Evolutionary conservation across 2,113 vertebrate species (phyloP).

Genomic region (Chloropsis hardwickii): DNA sequence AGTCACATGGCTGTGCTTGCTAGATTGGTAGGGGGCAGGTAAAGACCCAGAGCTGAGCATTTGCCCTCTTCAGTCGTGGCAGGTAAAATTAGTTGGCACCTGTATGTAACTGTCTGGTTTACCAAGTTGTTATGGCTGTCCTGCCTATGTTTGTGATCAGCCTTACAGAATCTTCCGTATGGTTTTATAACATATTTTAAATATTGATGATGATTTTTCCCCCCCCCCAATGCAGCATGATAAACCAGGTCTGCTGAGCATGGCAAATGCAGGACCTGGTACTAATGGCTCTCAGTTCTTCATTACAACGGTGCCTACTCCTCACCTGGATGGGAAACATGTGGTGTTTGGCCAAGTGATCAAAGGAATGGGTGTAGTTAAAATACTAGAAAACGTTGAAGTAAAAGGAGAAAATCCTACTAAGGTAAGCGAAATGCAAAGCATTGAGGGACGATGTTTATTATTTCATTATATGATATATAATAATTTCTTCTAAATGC

Average conservation of each 20-base stretch:
- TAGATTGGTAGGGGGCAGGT: background rate
- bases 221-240: constrained; percentile 78
- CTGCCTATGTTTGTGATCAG: background rate
- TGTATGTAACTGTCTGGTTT: background rate
- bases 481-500: background rate
- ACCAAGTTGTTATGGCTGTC: background rate
- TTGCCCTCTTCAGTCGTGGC: background rate
- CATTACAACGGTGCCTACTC: constrained; percentile 90
- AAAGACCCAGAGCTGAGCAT: background rate
- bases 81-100: background rate
- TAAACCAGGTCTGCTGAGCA: constrained; percentile 87
- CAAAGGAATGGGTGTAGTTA: constrained; percentile 89
- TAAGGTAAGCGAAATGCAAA: constrained; percentile 71
- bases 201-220: background rate
- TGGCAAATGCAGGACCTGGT: constrained; percentile 91
- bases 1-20: background rate
- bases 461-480: background rate
- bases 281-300: constrained; percentile 99
- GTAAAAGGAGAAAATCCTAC: constrained; percentile 84
- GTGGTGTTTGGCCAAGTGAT: constrained; percentile 94
- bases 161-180: background rate
- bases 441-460: background rate
- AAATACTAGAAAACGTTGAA: constrained; percentile 84
- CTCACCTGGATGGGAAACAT: constrained; percentile 91
- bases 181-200: background rate